phyloP scores from a whole-genome alignment of 2,888 invertebrate species.

The Drosophila paranaensis region DNA sequence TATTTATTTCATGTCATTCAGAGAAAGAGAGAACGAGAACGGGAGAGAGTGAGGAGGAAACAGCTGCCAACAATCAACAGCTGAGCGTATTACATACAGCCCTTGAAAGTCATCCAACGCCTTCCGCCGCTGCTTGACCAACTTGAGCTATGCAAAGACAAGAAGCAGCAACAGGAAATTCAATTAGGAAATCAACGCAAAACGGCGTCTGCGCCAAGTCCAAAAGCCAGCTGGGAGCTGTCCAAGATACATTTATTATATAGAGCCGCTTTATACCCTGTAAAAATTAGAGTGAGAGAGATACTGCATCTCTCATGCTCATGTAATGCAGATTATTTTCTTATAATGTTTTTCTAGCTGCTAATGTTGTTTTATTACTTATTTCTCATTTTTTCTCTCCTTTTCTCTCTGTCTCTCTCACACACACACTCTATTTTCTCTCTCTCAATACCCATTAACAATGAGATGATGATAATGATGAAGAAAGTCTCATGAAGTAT shows the following conservation, averaged over 20 bases:
- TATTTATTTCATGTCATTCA: constrained; percentile 57
- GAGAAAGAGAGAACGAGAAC: neutral
- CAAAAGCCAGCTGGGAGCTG: constrained; percentile 15
- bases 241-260: neutral
- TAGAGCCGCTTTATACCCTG: constrained; percentile 14
- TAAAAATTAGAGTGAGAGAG: neutral
- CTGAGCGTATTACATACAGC: neutral
- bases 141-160: constrained; percentile 20
- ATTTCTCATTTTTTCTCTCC: no score
- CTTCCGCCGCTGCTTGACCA: neutral
- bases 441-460: no score
- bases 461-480: no score
- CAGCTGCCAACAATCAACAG: constrained; percentile 41
- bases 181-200: constrained; percentile 57
- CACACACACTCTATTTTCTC: no score
- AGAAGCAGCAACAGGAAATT: constrained; percentile 46
- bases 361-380: no score
- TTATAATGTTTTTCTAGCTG: no score
- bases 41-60: constrained; percentile 1
- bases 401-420: no score
- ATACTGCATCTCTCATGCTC: no score
- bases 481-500: no score
- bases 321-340: no score
- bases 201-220: constrained; percentile 18
- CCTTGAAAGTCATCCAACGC: neutral